Percentiles rank a stretch among this genome's conserved stretches.
Evolutionary conservation across 1,140 invertebrate species (phyloP).

Genomic region (Melanaphis sacchari): DNA sequence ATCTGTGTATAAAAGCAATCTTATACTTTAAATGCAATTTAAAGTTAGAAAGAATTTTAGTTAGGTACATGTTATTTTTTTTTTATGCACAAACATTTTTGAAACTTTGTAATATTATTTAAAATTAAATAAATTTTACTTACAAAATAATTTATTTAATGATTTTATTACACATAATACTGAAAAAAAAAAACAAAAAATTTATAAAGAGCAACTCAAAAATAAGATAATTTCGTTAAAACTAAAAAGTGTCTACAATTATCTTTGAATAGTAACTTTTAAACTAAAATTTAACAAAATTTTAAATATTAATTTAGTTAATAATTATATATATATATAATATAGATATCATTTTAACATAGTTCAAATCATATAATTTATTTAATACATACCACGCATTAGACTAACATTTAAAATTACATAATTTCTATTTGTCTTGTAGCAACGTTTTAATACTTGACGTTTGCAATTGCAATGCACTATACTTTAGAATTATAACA

Average conservation of each 20-base stretch:
- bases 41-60: neutral
- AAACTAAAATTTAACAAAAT: neutral
- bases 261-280: neutral
- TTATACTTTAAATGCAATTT: constrained; percentile 4
- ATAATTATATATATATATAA: neutral
- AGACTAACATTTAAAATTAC: neutral
- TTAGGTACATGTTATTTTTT: neutral
- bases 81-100: neutral
- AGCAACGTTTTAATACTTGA: neutral
- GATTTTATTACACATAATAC: neutral
- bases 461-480: neutral
- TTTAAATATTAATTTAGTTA: neutral
- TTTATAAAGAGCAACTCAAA: neutral
- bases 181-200: neutral
- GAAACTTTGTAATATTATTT: neutral
- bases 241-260: neutral
- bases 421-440: neutral
- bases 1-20: neutral
- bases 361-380: neutral
- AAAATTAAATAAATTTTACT: neutral
- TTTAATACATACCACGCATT: neutral
- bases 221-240: neutral
- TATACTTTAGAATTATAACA: neutral
- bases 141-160: neutral
- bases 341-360: neutral